phyloP scores from a whole-genome alignment of 2,888 invertebrate genomes.

The Gymnoscelis rufifasciata region DNA sequence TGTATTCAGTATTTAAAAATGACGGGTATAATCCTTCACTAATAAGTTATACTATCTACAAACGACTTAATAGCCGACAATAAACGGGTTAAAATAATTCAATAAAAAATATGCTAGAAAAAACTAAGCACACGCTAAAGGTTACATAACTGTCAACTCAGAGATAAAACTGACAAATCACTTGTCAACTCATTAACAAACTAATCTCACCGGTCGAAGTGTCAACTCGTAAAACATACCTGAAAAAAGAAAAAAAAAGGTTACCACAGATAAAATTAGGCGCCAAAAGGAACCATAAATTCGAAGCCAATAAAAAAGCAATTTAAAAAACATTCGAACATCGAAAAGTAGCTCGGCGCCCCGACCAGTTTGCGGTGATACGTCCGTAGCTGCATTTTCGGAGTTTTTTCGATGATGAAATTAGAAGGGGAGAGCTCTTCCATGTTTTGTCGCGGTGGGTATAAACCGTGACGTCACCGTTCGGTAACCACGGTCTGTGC shows the following conservation, averaged over 20 bases:
- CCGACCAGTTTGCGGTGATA: conserved; percentile 36
- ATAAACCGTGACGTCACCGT: conserved; percentile 71
- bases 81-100: not conserved
- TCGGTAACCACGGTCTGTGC: conserved; percentile 68
- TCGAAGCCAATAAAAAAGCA: conserved; percentile 74
- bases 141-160: not conserved
- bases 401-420: conserved; percentile 30
- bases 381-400: conserved; percentile 24
- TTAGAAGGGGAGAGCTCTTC: conserved; percentile 35
- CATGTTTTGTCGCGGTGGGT: conserved; percentile 38
- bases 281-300: conserved; percentile 69
- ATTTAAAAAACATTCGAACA: conserved; percentile 71
- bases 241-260: conserved; percentile 30
- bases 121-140: not conserved
- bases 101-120: not conserved
- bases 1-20: too few species aligned
- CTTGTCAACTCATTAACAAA: conserved; percentile 4
- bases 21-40: too few species aligned
- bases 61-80: not conserved
- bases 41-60: too few species aligned
- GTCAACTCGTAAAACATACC: conserved; percentile 30
- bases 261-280: conserved; percentile 44
- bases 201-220: conserved; percentile 20
- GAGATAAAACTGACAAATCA: conserved; percentile 3
- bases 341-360: conserved; percentile 51